Conservation (phyloP, 1,140 invertebrate species). For the Stegodyphus mimosarum region DNA sequence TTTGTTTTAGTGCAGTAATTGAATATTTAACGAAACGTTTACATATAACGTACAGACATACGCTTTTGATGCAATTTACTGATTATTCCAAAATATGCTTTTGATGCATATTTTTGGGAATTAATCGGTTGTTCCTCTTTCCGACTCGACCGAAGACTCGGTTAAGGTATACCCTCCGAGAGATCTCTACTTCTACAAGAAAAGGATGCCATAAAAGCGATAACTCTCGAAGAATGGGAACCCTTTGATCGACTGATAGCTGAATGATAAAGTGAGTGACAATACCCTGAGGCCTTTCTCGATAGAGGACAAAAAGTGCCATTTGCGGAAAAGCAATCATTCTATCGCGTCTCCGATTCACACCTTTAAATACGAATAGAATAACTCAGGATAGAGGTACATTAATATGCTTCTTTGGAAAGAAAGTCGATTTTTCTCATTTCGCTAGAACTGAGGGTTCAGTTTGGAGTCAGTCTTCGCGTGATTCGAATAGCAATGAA, state of each 20-base stretch:
- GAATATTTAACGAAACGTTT: no score
- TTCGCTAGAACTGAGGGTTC: slow-evolving; percentile 17
- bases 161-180: no score
- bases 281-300: slow-evolving; percentile 7
- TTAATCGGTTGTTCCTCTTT: no score
- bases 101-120: no score
- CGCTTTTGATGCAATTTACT: no score
- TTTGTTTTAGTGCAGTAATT: no score
- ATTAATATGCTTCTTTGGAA: slow-evolving; percentile 39
- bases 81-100: no score
- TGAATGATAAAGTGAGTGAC: background rate
- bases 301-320: slow-evolving; percentile 14
- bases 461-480: background rate
- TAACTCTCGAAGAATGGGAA: no score
- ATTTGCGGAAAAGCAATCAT: slow-evolving; percentile 13
- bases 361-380: slow-evolving; percentile 50
- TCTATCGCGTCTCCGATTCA: slow-evolving; percentile 10
- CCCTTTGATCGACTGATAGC: background rate
- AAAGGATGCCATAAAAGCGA: no score
- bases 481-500: slow-evolving; percentile 43
- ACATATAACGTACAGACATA: no score
- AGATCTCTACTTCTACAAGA: no score
- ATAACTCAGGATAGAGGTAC: slow-evolving; percentile 36
- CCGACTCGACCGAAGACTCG: no score
- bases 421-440: slow-evolving; percentile 41